phyloP scores from a whole-genome alignment of 1,140 invertebrate genomes.

The Zaprionus lachaisei region DNA sequence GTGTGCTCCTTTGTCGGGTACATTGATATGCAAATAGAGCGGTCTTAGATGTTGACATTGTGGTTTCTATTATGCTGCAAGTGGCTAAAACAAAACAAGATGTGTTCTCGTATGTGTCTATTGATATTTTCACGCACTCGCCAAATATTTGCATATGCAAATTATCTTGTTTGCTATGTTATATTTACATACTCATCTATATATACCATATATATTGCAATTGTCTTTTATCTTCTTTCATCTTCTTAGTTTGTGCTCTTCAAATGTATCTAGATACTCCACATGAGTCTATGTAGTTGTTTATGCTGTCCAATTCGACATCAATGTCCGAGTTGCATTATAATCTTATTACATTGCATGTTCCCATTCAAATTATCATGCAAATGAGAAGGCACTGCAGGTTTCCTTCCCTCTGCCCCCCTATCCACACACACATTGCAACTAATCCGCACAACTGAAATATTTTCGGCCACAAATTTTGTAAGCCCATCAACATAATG shows the following conservation, averaged over 20 bases:
- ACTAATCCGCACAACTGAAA: conserved; percentile 30
- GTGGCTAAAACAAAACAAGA: neutral
- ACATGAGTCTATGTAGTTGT: neutral
- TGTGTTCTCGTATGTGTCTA: neutral
- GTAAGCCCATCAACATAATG: conserved; percentile 72
- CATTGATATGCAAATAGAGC: conserved; percentile 71
- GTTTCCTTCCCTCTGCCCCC: neutral
- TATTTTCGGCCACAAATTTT: conserved; percentile 46
- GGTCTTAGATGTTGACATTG: conserved; percentile 54
- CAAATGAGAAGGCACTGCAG: conserved; percentile 33
- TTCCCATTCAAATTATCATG: conserved; percentile 19
- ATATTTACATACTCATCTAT: neutral
- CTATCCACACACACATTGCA: conserved; percentile 7
- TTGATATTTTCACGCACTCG: neutral
- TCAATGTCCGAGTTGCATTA: neutral
- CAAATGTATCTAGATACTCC: neutral
- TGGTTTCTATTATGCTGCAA: conserved; percentile 23
- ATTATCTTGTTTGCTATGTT: neutral
- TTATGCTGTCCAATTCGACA: neutral
- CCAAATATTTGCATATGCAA: conserved; percentile 3
- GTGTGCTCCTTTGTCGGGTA: conserved; percentile 12
- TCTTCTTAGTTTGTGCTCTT: neutral
- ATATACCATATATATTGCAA: neutral
- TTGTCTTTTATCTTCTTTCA: neutral
- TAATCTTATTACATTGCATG: conserved; percentile 12